Percentiles rank a stretch among this genome's conserved stretches.
phyloP scores from a whole-genome alignment of 2,888 invertebrate genomes.

The Folsomia manolachei region DNA sequence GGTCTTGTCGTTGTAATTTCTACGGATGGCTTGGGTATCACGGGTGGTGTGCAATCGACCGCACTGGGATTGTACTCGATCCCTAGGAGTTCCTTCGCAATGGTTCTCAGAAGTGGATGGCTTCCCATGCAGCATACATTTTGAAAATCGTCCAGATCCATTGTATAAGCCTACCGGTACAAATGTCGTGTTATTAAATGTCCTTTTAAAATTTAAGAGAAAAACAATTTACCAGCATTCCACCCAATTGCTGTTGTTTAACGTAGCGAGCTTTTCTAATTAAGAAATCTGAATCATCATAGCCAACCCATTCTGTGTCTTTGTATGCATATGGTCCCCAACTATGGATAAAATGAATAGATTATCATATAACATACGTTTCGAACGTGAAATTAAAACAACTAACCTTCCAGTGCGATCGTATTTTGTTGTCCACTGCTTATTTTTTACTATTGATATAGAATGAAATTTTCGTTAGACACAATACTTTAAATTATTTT shows the following conservation, averaged over 20 bases:
- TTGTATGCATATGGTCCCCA: slow-evolving; percentile 75
- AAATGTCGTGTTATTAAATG: no score
- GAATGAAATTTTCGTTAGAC: not conserved
- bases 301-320: slow-evolving; percentile 85
- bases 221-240: slow-evolving; percentile 67
- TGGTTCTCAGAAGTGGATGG: slow-evolving; percentile 72
- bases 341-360: slow-evolving; percentile 57
- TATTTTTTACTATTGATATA: not conserved
- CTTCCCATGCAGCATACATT: slow-evolving; percentile 79
- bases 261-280: slow-evolving; percentile 67
- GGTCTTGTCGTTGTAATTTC: slow-evolving; percentile 57
- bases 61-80: slow-evolving; percentile 35
- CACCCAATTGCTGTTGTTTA: slow-evolving; percentile 69
- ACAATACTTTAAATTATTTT: not conserved
- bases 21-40: slow-evolving; percentile 58
- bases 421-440: not conserved
- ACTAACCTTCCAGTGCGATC: not conserved
- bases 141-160: slow-evolving; percentile 80
- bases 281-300: slow-evolving; percentile 63
- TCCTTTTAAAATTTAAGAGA: no score
- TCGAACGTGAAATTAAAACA: no score
- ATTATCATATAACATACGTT: no score
- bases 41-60: slow-evolving; percentile 67
- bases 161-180: slow-evolving; percentile 89
- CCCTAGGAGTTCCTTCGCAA: slow-evolving; percentile 68